Evolutionary conservation across 2,797 vertebrate genomes (phyloP).

Genomic region (Hybognathus amarus): DNA sequence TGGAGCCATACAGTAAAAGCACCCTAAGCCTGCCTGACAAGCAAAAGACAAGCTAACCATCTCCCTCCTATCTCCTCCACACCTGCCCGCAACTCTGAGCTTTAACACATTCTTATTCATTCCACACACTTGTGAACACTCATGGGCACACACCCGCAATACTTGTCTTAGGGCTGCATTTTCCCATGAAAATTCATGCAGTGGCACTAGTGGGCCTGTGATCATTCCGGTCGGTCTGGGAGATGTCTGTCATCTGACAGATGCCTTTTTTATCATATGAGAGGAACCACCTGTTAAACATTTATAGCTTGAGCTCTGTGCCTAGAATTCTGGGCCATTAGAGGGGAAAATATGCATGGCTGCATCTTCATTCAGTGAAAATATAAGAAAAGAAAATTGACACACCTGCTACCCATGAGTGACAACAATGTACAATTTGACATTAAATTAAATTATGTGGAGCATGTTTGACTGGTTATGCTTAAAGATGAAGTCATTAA

Average conservation of each 20-base stretch:
- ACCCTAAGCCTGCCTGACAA: conserved; percentile 38
- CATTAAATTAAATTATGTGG: neutral
- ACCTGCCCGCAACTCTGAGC: conserved; percentile 33
- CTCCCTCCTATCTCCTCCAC: conserved; percentile 54
- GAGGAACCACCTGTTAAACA: conserved; percentile 31
- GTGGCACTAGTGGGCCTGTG: conserved; percentile 24
- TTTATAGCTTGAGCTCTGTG: conserved; percentile 38
- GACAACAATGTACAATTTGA: neutral
- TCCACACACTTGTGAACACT: conserved; percentile 37
- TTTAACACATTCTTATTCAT: conserved; percentile 45
- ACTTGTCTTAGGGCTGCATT: conserved; percentile 6
- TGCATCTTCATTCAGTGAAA: neutral
- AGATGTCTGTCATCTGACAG: conserved; percentile 28
- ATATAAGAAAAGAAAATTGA: neutral
- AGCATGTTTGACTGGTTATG: conserved; percentile 44
- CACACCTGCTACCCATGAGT: neutral
- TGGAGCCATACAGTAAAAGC: conserved; percentile 43
- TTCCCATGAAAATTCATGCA: conserved; percentile 43
- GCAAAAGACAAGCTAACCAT: conserved; percentile 50
- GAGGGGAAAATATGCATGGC: neutral
- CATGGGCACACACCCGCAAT: conserved; percentile 39
- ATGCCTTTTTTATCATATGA: neutral
- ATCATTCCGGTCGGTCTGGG: conserved; percentile 34
- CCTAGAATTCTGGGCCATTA: conserved; percentile 6
- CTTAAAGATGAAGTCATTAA: conserved; percentile 1